phyloP scores from a whole-genome alignment of 1,140 invertebrate genomes.

The Achroia grisella region DNA sequence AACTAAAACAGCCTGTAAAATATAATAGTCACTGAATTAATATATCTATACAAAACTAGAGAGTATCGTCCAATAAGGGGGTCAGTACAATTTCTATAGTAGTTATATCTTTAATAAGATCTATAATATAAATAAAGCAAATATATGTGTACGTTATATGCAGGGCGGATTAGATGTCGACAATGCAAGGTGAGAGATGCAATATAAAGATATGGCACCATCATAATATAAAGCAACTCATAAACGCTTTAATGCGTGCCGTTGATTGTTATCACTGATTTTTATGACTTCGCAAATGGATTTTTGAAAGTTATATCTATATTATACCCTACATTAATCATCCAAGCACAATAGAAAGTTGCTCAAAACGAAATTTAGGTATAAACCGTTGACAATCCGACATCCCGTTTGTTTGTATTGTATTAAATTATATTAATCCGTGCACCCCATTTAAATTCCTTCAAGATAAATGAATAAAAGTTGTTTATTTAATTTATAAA shows the following conservation, averaged over 20 bases:
- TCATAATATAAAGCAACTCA: constrained; percentile 36
- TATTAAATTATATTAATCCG: too few species aligned
- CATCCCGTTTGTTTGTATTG: too few species aligned
- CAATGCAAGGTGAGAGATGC: constrained; percentile 42
- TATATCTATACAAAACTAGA: too few species aligned
- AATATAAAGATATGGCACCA: constrained; percentile 51
- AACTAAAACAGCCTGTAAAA: too few species aligned
- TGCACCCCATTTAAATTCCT: too few species aligned
- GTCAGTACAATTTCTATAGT: background rate
- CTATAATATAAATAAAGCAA: constrained; percentile 18
- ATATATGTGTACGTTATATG: constrained; percentile 10
- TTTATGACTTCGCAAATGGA: constrained; percentile 58
- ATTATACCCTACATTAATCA: constrained; percentile 35
- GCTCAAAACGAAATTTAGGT: too few species aligned
- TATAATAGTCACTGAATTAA: too few species aligned
- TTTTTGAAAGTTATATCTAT: constrained; percentile 58
- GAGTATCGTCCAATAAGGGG: too few species aligned
- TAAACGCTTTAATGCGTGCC: constrained; percentile 55
- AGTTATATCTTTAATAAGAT: constrained; percentile 6
- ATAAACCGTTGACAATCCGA: too few species aligned
- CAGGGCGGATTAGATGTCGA: constrained; percentile 17
- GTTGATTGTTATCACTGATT: constrained; percentile 51
- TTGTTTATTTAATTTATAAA: too few species aligned
- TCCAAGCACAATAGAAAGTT: constrained; percentile 16
- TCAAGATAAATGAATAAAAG: too few species aligned